Conservation (phyloP, 2,888 invertebrate species). For the Caenorhabditis sp. region DNA sequence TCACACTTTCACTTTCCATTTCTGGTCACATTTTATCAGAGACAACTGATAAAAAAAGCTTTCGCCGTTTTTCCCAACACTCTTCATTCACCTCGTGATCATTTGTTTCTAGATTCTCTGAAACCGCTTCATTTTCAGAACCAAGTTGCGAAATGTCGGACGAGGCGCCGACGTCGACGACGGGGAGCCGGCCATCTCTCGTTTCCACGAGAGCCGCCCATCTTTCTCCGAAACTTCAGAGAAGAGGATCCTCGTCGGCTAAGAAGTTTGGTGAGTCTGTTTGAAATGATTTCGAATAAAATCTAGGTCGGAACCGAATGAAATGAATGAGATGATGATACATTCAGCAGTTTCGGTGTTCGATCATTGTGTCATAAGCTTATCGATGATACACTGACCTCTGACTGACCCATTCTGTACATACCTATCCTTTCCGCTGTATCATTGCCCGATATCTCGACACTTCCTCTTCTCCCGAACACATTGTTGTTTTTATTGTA, state of each 20-base stretch:
- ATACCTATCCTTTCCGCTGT: conserved; percentile 19
- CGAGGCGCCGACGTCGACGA: conserved; percentile 22
- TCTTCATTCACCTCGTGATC: conserved; percentile 20
- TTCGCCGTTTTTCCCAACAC: neutral
- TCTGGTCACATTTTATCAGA: conserved; percentile 2
- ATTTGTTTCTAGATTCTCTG: too few species aligned
- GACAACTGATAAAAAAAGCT: conserved; percentile 8
- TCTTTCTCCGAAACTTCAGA: conserved; percentile 61
- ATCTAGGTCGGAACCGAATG: conserved; percentile 30
- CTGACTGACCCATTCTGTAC: conserved; percentile 47
- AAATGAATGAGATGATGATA: too few species aligned
- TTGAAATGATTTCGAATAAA: too few species aligned
- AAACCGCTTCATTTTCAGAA: too few species aligned
- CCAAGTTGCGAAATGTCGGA: conserved; percentile 26
- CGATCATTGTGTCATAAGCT: conserved; percentile 61
- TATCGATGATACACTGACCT: conserved; percentile 62
- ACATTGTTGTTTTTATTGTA: neutral
- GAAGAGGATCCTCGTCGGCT: conserved; percentile 58
- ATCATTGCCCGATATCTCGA: conserved; percentile 22
- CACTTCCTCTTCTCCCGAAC: conserved; percentile 8
- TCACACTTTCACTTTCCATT: neutral
- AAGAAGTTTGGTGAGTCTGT: conserved; percentile 46
- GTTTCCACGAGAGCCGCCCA: conserved; percentile 58
- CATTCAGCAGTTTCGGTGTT: conserved; percentile 10
- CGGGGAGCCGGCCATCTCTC: conserved; percentile 39